Conservation (phyloP, 2,113 vertebrate genomes). For the Mohoua ochrocephala region DNA sequence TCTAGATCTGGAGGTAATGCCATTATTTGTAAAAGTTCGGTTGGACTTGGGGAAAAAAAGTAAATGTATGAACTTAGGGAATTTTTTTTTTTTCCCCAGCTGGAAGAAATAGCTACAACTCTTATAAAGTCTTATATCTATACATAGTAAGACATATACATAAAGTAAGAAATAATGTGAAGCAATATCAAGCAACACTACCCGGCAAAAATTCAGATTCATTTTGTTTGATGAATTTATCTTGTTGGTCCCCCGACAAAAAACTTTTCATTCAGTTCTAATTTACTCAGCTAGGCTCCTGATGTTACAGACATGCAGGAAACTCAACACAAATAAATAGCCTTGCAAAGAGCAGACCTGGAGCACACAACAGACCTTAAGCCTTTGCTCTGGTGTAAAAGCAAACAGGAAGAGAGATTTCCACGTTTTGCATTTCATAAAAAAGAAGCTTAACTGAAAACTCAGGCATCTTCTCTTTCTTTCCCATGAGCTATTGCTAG, state of each 20-base stretch:
- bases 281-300: not conserved
- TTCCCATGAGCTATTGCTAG: not conserved
- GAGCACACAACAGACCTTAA: not conserved
- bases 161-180: not conserved
- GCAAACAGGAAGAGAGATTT: not conserved
- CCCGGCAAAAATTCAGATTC: not conserved
- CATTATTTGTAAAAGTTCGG: not conserved
- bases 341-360: not conserved
- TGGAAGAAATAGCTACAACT: not conserved
- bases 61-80: not conserved
- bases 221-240: not conserved
- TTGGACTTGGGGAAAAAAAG: not conserved
- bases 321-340: not conserved
- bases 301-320: not conserved
- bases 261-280: not conserved
- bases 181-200: not conserved
- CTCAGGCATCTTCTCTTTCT: not conserved
- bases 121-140: not conserved
- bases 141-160: not conserved
- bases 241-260: not conserved
- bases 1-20: not conserved
- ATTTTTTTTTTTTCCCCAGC: not conserved
- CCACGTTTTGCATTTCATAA: not conserved
- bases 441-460: not conserved
- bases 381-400: not conserved